Conservation (phyloP, 2,113 vertebrate genomes). For the Tenrec ecaudatus region DNA sequence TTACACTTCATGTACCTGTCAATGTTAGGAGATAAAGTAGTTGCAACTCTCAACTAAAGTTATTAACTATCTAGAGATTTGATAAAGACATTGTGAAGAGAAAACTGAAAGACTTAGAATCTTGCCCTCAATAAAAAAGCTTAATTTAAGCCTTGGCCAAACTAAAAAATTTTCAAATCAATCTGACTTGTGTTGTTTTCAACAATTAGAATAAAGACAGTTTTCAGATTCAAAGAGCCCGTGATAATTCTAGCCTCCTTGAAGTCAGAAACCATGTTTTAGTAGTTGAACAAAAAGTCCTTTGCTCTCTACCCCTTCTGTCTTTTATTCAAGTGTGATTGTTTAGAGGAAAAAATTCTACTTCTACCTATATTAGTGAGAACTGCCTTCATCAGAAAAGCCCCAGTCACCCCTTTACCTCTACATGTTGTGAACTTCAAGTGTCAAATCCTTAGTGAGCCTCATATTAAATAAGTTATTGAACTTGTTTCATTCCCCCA, state of each 20-base stretch:
- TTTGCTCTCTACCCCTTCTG: neutral
- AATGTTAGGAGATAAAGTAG: neutral
- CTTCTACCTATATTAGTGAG: neutral
- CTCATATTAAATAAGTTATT: neutral
- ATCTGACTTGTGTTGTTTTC: neutral
- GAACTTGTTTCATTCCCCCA: neutral
- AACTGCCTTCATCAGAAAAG: neutral
- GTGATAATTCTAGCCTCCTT: neutral
- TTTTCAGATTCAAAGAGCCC: neutral
- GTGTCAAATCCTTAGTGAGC: neutral
- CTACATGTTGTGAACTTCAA: neutral
- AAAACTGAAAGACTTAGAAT: neutral
- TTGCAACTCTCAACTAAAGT: neutral
- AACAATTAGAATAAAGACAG: neutral
- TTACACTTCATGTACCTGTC: slow-evolving; percentile 14
- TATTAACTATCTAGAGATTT: neutral
- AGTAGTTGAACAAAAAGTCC: neutral
- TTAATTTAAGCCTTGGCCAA: neutral
- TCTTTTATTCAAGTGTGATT: neutral
- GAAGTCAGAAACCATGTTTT: neutral
- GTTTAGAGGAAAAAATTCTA: neutral
- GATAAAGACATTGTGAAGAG: neutral
- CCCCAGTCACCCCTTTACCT: neutral
- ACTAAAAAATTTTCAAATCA: neutral
- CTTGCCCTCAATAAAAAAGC: neutral